A percentile compares a stretch with the other conserved stretches of the same genome.
phyloP scores from a whole-genome alignment of 2,113 vertebrate genomes.

The Cygnus atratus region DNA sequence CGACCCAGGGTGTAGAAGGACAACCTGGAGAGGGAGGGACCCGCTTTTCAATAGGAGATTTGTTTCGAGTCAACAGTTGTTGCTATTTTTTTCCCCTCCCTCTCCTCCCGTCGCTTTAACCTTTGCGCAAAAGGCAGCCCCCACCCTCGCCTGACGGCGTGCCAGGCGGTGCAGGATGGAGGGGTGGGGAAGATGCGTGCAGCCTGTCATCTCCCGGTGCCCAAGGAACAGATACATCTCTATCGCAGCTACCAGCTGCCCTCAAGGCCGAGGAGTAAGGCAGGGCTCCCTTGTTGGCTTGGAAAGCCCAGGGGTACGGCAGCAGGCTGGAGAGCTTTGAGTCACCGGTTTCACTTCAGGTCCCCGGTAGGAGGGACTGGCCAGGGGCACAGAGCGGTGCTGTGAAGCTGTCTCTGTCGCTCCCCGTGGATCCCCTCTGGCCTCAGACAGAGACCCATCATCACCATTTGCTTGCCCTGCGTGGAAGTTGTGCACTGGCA shows the following conservation, averaged over 20 bases:
- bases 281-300: background rate
- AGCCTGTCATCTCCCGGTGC: background rate
- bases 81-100: slow-evolving; percentile 35
- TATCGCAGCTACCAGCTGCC: background rate
- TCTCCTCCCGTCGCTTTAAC: slow-evolving; percentile 34
- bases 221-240: background rate
- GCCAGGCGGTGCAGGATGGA: slow-evolving; percentile 35
- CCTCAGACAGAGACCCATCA: background rate
- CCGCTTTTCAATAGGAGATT: slow-evolving; percentile 50
- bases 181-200: background rate
- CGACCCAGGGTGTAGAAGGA: background rate
- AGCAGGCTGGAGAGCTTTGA: background rate
- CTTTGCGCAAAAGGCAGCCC: slow-evolving; percentile 49
- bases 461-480: background rate
- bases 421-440: background rate
- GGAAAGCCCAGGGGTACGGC: background rate
- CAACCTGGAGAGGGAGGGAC: slow-evolving; percentile 16
- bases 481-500: background rate
- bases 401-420: background rate
- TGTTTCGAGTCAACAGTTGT: slow-evolving; percentile 60
- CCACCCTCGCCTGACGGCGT: slow-evolving; percentile 20
- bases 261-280: background rate
- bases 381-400: background rate
- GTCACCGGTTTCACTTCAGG: background rate
- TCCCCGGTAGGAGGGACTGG: background rate